Conservation (phyloP, 1,140 invertebrate species). For the Grapholita molesta region DNA sequence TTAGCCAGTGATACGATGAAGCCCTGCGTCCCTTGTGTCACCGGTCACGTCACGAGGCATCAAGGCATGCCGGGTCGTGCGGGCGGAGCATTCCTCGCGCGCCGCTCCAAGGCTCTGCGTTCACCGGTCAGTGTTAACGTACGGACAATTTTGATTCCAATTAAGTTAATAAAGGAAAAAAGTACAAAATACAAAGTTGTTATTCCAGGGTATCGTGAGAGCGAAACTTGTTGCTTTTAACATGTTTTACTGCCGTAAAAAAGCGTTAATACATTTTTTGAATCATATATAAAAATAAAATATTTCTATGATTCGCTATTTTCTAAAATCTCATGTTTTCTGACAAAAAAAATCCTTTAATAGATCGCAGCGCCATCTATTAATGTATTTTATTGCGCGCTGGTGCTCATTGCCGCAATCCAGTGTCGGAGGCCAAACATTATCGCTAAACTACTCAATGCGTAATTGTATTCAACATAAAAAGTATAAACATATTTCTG, state of each 20-base stretch:
- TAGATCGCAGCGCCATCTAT: too few relatives aligned
- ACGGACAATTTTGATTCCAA: background rate
- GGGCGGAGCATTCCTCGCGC: constrained; percentile 41
- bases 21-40: background rate
- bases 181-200: background rate
- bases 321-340: too few relatives aligned
- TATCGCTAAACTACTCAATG: too few relatives aligned
- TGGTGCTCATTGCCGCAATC: too few relatives aligned
- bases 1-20: background rate
- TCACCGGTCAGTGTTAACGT: constrained; percentile 22
- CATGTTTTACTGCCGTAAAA: background rate
- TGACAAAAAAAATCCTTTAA: too few relatives aligned
- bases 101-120: constrained; percentile 38
- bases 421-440: background rate
- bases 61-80: constrained; percentile 31
- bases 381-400: too few relatives aligned
- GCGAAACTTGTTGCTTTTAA: background rate
- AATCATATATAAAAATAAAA: too few relatives aligned
- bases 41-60: background rate
- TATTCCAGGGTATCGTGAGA: background rate
- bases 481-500: background rate
- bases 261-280: too few relatives aligned
- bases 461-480: background rate
- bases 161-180: background rate
- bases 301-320: too few relatives aligned